phyloP scores from a whole-genome alignment of 2,797 vertebrate genomes.

The Loris lydekkerianus region DNA sequence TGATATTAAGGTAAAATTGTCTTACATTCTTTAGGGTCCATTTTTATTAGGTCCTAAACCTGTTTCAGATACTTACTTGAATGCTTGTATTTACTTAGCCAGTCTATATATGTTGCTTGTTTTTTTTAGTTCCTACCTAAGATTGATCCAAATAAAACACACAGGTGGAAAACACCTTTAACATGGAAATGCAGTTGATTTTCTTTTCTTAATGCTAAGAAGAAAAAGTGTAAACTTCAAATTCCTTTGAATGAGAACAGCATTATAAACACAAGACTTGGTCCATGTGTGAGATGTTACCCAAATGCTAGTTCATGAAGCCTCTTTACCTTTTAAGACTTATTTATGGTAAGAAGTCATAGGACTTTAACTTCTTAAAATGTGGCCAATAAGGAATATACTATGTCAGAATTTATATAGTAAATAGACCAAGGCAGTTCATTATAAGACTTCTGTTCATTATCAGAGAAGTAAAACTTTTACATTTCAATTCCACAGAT shows the following conservation, averaged over 20 bases:
- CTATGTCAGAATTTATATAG: not conserved
- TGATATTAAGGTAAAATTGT: conserved; percentile 22
- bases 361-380: conserved; percentile 56
- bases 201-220: conserved; percentile 28
- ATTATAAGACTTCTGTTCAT: conserved; percentile 33
- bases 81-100: conserved; percentile 9
- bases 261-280: conserved; percentile 2
- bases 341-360: not conserved
- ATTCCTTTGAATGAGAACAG: conserved; percentile 4
- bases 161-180: conserved; percentile 13
- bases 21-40: conserved; percentile 27
- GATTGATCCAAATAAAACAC: conserved; percentile 24
- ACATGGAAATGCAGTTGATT: not conserved
- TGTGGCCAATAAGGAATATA: not conserved
- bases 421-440: conserved; percentile 12
- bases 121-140: conserved; percentile 21
- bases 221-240: not conserved
- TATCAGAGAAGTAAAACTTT: conserved; percentile 4
- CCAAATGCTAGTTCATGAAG: not conserved
- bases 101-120: not conserved
- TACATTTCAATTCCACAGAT: conserved; percentile 10
- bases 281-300: not conserved
- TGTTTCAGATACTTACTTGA: not conserved
- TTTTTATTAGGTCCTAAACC: conserved; percentile 51
- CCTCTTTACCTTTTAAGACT: conserved; percentile 23